Conservation (phyloP, 1,140 invertebrate genomes). For the Brachionus calyciflorus region DNA sequence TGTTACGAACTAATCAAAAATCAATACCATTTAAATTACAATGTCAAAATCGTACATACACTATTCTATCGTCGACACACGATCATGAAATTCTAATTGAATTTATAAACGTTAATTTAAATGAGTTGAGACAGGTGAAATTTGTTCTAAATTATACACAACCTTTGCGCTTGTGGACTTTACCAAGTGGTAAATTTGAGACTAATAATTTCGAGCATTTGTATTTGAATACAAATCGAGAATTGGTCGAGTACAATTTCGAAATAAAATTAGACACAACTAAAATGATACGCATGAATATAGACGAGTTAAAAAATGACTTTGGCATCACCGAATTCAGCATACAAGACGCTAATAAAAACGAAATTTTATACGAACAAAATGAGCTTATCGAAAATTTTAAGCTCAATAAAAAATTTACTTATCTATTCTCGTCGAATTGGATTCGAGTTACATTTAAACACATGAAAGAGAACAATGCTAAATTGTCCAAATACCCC, state of each 20-base stretch:
- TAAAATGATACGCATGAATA: not conserved
- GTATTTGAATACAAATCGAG: constrained; percentile 1
- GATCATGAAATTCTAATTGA: constrained; percentile 35
- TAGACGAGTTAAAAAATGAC: constrained; percentile 35
- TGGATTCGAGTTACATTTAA: constrained; percentile 6
- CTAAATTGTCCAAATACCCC: constrained; percentile 27
- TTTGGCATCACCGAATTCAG: constrained; percentile 21
- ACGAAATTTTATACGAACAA: constrained; percentile 32
- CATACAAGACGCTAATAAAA: constrained; percentile 6
- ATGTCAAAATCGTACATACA: constrained; percentile 30
- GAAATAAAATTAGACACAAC: constrained; percentile 3
- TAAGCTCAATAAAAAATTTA: not conserved
- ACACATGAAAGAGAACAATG: constrained; percentile 37
- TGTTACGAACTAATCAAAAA: not conserved
- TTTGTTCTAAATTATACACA: constrained; percentile 14
- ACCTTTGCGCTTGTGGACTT: not conserved
- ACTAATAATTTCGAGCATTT: constrained; percentile 35
- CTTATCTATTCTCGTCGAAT: constrained; percentile 24
- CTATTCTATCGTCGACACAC: constrained; percentile 1
- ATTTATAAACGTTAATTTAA: constrained; percentile 23
- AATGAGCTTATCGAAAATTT: constrained; percentile 15
- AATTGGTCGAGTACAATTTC: constrained; percentile 9
- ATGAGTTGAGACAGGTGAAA: constrained; percentile 17
- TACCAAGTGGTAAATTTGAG: not conserved
- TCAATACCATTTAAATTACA: constrained; percentile 14